A percentile compares a stretch with the other conserved stretches of the same genome.
Conservation (phyloP, 1,140 invertebrate genomes). For the Ceratosolen solmsi region DNA sequence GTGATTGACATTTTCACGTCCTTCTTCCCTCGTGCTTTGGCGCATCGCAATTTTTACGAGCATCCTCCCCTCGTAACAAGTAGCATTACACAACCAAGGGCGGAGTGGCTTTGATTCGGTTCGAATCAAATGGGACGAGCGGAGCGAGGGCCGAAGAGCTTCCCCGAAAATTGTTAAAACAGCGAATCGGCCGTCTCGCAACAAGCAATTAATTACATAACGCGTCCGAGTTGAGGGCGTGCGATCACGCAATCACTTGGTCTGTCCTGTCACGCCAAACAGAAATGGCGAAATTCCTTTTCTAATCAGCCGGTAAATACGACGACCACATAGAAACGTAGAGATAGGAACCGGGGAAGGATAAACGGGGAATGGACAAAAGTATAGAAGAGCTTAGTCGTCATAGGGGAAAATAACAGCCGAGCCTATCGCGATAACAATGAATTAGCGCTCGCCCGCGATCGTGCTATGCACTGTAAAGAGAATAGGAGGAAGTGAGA, state of each 20-base stretch:
- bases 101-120: no score
- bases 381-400: slow-evolving; percentile 49
- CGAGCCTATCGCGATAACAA: slow-evolving; percentile 69
- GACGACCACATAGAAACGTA: not conserved
- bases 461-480: slow-evolving; percentile 30
- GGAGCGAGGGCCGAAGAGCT: not conserved
- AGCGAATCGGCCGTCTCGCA: slow-evolving; percentile 1
- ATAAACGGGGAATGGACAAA: not conserved
- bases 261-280: not conserved
- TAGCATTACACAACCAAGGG: no score
- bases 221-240: not conserved
- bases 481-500: not conserved
- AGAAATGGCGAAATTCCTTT: slow-evolving; percentile 8
- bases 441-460: slow-evolving; percentile 67
- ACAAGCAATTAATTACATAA: slow-evolving; percentile 8
- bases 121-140: no score
- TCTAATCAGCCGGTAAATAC: slow-evolving; percentile 4
- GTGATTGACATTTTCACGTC: not conserved
- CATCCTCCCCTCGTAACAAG: not conserved
- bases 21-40: not conserved
- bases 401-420: slow-evolving; percentile 68
- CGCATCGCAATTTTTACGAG: slow-evolving; percentile 13
- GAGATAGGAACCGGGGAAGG: not conserved
- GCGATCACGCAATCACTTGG: not conserved
- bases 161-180: slow-evolving; percentile 13